Evolutionary conservation across 1,140 invertebrate genomes (phyloP), one percentile per base, ranked within the genome.

Genomic region (Drosophila oshimai): DNA sequence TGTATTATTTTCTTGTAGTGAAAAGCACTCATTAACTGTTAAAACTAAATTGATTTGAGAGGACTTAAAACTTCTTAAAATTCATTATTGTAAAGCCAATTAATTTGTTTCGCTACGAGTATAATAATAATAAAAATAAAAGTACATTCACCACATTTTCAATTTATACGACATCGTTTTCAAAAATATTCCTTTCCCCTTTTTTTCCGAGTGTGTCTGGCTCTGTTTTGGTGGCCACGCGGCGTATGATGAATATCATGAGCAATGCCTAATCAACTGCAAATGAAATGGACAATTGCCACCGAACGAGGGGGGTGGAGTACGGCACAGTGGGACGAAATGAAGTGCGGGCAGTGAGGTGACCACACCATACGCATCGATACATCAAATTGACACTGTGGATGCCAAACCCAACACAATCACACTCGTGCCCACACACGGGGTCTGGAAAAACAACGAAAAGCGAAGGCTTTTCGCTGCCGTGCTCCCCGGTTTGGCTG

Each of bases 271-370:
- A 87, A 86, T 87, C 75, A 86, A 86, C 81, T 80, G 81, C 76
- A 86, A 86, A 86, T 86, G 81, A 86, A 86, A 86, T 86, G 81
- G 76, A 87, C 80, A 87, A 87, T 86, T 86, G 76, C 70, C 61
- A 72, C 24, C 45, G 45, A 20, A 18, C n/a, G 9, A 20, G 17
- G 31, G 2, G 15, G 41, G 12, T 10, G 17, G 28, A 1, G 20
- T 49, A 20, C n/a, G n/a, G n/a, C n/a, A n/a, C 41, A 36, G 44
- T 49, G 36, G 49, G 29, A n/a, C n/a, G n/a, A n/a, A n/a, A n/a
- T n/a, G n/a, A n/a, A n/a, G 18, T 49, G 26, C 28, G 62, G 33
- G 12, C 24, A 9, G 36, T 17, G 46, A 57, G 80, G 71, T 75
- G 84, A 84, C 80, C 76, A 45, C 80, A 73, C 80, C 76, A 45